Percentiles rank a stretch among this genome's conserved stretches.
Conservation (phyloP, 92 coral and sea anemone genomes). For the Porites lobata region DNA sequence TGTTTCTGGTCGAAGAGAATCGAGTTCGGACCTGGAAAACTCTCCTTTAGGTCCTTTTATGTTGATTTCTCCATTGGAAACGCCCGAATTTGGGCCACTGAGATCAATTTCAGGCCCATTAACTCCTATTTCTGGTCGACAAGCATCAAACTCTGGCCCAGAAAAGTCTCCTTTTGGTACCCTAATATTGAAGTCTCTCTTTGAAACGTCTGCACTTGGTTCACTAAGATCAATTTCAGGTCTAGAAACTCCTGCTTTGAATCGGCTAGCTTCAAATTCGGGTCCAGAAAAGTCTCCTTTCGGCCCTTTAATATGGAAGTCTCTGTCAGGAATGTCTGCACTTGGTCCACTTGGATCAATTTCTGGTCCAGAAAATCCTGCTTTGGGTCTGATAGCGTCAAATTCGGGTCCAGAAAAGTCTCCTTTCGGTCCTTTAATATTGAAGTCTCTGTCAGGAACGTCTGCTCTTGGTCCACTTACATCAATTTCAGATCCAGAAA, state of each 20-base stretch:
- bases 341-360: background rate
- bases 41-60: background rate
- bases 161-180: background rate
- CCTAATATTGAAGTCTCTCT: background rate
- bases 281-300: slow-evolving; percentile 3
- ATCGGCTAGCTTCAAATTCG: slow-evolving; percentile 11
- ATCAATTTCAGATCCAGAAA: slow-evolving; percentile 13
- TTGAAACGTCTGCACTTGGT: background rate
- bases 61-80: background rate
- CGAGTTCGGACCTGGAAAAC: background rate
- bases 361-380: background rate
- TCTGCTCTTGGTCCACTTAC: slow-evolving; percentile 7
- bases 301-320: background rate
- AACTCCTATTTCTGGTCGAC: background rate
- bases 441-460: background rate
- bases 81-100: background rate
- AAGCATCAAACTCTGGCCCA: background rate
- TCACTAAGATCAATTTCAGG: slow-evolving; percentile 27
- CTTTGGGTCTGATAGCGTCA: background rate
- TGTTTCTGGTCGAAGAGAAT: background rate
- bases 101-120: background rate
- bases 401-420: too few species aligned
- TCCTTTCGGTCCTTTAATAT: too few species aligned
- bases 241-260: background rate
- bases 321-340: background rate